Base-by-base conservation (phyloP, 2,888 invertebrate species). In the Cheiracanthium punctorium region DNA sequence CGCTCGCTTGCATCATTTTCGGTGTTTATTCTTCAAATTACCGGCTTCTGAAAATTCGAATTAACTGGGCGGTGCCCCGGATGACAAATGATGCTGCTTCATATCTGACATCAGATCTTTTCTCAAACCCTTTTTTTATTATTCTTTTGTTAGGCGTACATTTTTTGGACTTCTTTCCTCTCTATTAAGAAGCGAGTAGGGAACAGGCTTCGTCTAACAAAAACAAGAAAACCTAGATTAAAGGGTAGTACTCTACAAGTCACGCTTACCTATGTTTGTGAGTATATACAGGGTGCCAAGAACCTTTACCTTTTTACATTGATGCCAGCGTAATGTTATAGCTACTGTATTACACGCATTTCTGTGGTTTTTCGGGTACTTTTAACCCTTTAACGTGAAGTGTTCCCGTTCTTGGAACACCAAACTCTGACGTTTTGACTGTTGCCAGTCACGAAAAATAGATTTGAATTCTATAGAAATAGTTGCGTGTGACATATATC, bases 21-120 rank as follows among this genome's bases (percentile, higher is more conserved):
- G 65, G 80, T 85, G 80, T 85, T 85, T 85, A 85, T 80, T 80
- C 70, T 74, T 80, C 71, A 85, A 85, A 85, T 85, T 85, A 85
- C 71, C 75, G 30, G 52, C 74, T 80, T 75, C 75, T 64, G 29
- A 30, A 58, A 70, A 80, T 75, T 85, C 85, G 80, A 85, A 85
- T 85, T 85, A 85, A 85, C 75, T 85, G 85, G 80, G 80, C 85
- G 85, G 70, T 74, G 0, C 48, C 8, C 32, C 41, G 65, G 65
- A 64, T 85, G 80, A 80, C 85, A 85, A 85, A 85, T 80, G 85
- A 85, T 80, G 71, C 37, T 58, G 33, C 72, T 32, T 71, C 73
- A 69, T 84, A 79, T 67, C 73, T 58, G 65, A 84, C 84, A 74
- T 74, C 84, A 70, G 79, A 74, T 76, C 52, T 52, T 84, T 79